Conservation (phyloP, 2,113 vertebrate genomes). For the Gymnogyps californianus region DNA sequence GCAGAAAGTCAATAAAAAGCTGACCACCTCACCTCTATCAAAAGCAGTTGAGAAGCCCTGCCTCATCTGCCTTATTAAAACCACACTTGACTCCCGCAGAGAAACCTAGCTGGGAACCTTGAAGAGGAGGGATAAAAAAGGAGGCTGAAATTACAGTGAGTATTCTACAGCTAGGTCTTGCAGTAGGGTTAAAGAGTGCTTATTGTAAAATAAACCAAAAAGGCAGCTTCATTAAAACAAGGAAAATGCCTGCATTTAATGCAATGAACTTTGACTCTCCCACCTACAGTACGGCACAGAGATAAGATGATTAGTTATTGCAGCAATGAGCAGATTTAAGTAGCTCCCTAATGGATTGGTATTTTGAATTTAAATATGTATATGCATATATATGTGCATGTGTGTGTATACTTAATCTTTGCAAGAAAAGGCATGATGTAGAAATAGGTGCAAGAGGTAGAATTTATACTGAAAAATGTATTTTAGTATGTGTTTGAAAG, state of each 20-base stretch:
- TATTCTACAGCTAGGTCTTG: background rate
- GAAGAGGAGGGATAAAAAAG: slow-evolving; percentile 23
- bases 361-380: slow-evolving; percentile 18
- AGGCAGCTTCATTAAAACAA: background rate
- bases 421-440: background rate
- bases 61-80: slow-evolving; percentile 59
- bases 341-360: slow-evolving; percentile 2
- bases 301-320: slow-evolving; percentile 27
- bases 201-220: slow-evolving; percentile 20
- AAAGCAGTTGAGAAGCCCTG: slow-evolving; percentile 42
- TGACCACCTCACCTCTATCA: slow-evolving; percentile 58
- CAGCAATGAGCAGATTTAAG: background rate
- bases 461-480: slow-evolving; percentile 37
- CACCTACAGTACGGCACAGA: background rate
- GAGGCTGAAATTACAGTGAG: slow-evolving; percentile 57
- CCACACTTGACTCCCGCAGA: slow-evolving; percentile 17
- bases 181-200: slow-evolving; percentile 14
- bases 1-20: slow-evolving; percentile 62
- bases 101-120: slow-evolving; percentile 23
- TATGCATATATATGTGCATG: background rate
- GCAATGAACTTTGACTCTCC: slow-evolving; percentile 28
- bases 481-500: slow-evolving; percentile 46
- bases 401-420: background rate
- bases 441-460: slow-evolving; percentile 11
- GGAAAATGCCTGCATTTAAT: slow-evolving; percentile 3